Percentiles rank a stretch among this genome's conserved stretches.
Conservation (phyloP, 2,797 vertebrate species). For the Coreius guichenoti region DNA sequence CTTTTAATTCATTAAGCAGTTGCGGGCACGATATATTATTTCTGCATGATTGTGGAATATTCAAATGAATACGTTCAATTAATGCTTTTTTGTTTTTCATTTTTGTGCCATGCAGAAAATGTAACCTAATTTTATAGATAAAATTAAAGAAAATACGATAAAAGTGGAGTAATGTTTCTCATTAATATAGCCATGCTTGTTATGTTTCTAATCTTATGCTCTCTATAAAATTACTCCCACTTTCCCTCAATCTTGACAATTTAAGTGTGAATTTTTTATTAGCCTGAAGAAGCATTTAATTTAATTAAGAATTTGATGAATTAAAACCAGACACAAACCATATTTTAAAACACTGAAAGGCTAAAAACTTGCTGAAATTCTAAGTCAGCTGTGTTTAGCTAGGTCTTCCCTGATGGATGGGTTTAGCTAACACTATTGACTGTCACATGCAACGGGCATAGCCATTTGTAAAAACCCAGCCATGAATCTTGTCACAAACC, state of each 20-base stretch:
- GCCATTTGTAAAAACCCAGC: conserved; percentile 52
- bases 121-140: conserved; percentile 11
- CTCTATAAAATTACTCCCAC: conserved; percentile 22
- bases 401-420: conserved; percentile 14
- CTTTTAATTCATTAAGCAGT: not conserved
- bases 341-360: not conserved
- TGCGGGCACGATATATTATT: not conserved
- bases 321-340: not conserved
- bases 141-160: not conserved
- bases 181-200: not conserved
- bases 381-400: conserved; percentile 24
- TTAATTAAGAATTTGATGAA: not conserved
- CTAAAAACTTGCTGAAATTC: not conserved
- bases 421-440: conserved; percentile 18
- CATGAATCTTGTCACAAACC: conserved; percentile 59
- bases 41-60: conserved; percentile 35
- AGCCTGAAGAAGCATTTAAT: not conserved
- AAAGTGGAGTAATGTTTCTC: not conserved
- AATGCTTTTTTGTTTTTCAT: not conserved
- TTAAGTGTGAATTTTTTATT: conserved; percentile 28
- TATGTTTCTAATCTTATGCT: conserved; percentile 4
- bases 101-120: conserved; percentile 24
- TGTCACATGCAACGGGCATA: conserved; percentile 24
- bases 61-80: conserved; percentile 26
- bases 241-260: not conserved